Base-by-base conservation (phyloP, 2,113 vertebrate genomes). In the Camelus dromedarius region DNA sequence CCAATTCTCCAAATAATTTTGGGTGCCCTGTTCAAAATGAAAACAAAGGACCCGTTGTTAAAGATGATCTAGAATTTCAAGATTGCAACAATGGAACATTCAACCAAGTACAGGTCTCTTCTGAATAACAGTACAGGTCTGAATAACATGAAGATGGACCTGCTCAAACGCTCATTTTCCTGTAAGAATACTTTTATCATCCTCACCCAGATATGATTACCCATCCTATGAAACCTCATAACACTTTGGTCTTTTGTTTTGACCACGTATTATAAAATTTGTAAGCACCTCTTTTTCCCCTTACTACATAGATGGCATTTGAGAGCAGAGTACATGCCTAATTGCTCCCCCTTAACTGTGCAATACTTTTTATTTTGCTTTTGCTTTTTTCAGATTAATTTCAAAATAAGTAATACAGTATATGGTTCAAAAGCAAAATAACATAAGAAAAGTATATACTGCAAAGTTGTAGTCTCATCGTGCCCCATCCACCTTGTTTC, bases 61-160 rank as follows among this genome's bases (percentile, higher is more conserved):
- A 84, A 82, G 82, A 60, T 73, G 89, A 50, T 93, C 91, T 73
- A 67, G 15, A 73, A 93, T 80, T 93, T 72, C 9, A 79, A 22
- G 13, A 48, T 76, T 42, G 11, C 3, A 89, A 42, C 14, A 87
- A 5, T 42, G 20, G 13, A 50, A 50, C 15, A 76, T 89, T 89
- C 81, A 72, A 62, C 28, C 30, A 87, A 89, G 16, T 50, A 9
- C 1, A 6, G 14, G n/a, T 32, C 11, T 19, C 18, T 60, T 91
- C 38, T 91, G 3, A 42, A 46, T 8, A 73, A 4, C 11, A 76
- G 1, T 4, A 70, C 5, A 42, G 11, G 5, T 72, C 32, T 52
- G 28, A 30, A 24, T 3, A 12, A 7, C 5, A 60, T 13, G 4
- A 58, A 69, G 12, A 20, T 11, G 22, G 15, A 20, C 20, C 62